Evolutionary conservation across 2,797 vertebrate species (phyloP).

Genomic region (Ambastaia sidthimunki): DNA sequence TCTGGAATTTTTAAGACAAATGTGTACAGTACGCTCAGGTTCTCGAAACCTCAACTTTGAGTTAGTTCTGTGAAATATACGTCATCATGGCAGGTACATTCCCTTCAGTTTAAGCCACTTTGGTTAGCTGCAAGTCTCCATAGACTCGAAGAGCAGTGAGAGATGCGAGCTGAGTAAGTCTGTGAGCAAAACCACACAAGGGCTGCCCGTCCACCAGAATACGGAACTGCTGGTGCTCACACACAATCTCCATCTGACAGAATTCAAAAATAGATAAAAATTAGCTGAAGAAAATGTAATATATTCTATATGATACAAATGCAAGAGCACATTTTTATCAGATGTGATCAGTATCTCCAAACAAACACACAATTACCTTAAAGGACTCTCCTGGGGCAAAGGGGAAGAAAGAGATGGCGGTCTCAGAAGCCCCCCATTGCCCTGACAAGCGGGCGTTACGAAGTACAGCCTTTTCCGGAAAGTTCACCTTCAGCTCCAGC

Average conservation of each 20-base stretch:
- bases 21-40: conserved; percentile 7
- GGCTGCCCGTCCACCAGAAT: conserved; percentile 89
- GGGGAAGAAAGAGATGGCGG: conserved; percentile 87
- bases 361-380: conserved; percentile 75
- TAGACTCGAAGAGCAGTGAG: conserved; percentile 84
- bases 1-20: conserved; percentile 3
- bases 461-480: conserved; percentile 82
- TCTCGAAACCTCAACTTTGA: conserved; percentile 12
- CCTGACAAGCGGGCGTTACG: conserved; percentile 85
- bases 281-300: not conserved
- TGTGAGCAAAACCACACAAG: conserved; percentile 86
- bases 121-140: conserved; percentile 89
- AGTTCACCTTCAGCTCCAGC: conserved; percentile 84
- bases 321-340: not conserved
- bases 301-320: not conserved
- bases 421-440: conserved; percentile 87
- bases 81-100: not conserved
- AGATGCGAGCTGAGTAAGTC: conserved; percentile 77
- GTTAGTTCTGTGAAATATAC: conserved; percentile 20
- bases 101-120: conserved; percentile 79
- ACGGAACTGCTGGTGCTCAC: conserved; percentile 92
- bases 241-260: conserved; percentile 89
- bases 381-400: conserved; percentile 86
- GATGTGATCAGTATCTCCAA: not conserved
- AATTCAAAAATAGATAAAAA: conserved; percentile 1